Evolutionary conservation across 2,888 invertebrate genomes (phyloP).

Genomic region (Zygothrica quintamaculata): DNA sequence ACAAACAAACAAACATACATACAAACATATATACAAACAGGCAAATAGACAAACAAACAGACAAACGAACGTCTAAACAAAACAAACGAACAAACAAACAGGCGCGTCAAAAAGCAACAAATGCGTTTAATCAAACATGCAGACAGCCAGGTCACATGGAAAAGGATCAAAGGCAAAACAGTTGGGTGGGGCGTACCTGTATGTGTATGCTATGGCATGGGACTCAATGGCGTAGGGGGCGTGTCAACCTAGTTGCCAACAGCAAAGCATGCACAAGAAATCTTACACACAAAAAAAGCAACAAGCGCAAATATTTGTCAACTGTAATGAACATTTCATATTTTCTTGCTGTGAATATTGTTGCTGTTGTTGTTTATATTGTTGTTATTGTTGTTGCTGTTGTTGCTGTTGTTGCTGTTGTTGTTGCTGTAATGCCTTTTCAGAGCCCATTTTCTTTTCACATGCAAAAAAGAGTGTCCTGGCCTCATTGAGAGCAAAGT

Average conservation of each 20-base stretch:
- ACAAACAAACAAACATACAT: constrained; percentile 35
- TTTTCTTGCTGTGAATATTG: constrained; percentile 48
- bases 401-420: constrained; percentile 2
- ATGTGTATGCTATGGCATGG: neutral
- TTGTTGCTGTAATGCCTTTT: constrained; percentile 59
- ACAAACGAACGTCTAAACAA: constrained; percentile 26
- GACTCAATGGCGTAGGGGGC: neutral
- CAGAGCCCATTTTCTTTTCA: constrained; percentile 75
- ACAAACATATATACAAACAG: constrained; percentile 37
- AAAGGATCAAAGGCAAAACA: constrained; percentile 41
- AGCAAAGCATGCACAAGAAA: constrained; percentile 56
- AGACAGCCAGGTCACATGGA: constrained; percentile 31
- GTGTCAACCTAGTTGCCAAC: constrained; percentile 58
- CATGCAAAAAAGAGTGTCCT: constrained; percentile 47
- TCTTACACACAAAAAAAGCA: constrained; percentile 45
- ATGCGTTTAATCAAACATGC: constrained; percentile 79
- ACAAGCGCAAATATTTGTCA: constrained; percentile 76
- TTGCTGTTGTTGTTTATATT: constrained; percentile 20
- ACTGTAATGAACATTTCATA: constrained; percentile 81
- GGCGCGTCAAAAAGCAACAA: constrained; percentile 75
- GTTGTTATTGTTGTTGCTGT: constrained; percentile 1
- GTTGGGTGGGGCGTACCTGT: constrained; percentile 4
- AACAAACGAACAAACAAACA: constrained; percentile 36
- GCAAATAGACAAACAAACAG: too few relatives aligned
- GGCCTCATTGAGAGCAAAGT: constrained; percentile 54